Base-by-base conservation (phyloP, 2,797 vertebrate genomes). In the Eurystomus glaucurus region DNA sequence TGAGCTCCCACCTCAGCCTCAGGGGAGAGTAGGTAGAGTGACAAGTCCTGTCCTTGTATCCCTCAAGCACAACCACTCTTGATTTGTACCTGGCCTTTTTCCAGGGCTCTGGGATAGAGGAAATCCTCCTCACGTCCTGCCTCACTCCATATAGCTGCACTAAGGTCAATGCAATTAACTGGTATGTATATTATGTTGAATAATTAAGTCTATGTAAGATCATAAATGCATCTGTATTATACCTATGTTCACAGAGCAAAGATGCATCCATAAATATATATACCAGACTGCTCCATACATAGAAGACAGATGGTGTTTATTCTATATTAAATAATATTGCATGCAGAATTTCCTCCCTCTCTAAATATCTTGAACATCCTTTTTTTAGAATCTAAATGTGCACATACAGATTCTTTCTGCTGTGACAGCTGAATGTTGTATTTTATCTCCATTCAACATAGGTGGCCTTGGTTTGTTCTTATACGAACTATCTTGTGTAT, bases 231-330 rank as follows among this genome's bases (percentile, higher is more conserved):
- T 22, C 45, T 43, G 46, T 68, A 39, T 69, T 78, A 41, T 62
- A 90, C 61, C 61, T 88, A 26, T 26, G 15, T 90, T 88, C 66
- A 69, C 8, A 66, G 19, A 90, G 35, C 65, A 88, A 93, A 85
- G 65, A 91, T 69, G 28, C 61, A 45, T 66, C 82, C 29, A 46
- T 75, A 88, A 80, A 83, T 85, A 46, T 7, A 51, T 0, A 1
- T 58, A 69, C 54, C 76, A 72, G 82, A 75, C 65, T 88, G 50
- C 61, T 95, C 58, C 6, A 1, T 75, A 71, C 26, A 33, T 21
- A 68, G 79, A 84, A 90, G 43, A 93, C 61, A 94, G 90, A 91
- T 88, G 72, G 69, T 92, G 93, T 96, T 96, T 97, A 81, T 91
- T 96, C 69, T 68, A 31, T 65, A 78, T 81, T 85, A 94, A 94